Base-by-base conservation (phyloP, 2,797 vertebrate genomes). In the Gobionotothen gibberifrons region DNA sequence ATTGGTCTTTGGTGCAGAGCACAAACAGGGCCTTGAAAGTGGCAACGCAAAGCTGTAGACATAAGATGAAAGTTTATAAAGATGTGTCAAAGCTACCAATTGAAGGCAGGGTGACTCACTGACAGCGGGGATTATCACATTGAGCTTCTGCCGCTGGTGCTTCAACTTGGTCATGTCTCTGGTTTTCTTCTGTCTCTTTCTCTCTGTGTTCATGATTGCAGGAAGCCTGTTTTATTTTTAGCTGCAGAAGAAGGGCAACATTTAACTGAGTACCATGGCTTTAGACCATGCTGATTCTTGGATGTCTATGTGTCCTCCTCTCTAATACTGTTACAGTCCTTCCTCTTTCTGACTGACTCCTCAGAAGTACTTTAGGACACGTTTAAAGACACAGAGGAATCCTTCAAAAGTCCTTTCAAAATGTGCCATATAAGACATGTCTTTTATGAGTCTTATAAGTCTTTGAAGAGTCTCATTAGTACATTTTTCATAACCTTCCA, bases 1-100 rank as follows among this genome's bases (percentile, higher is more conserved):
- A 93, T 93, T 93, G 89, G 88, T 88, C 73, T 85, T 84, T 79
- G 77, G 76, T 87, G 76, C 48, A 0, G 47, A 11, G 70, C 42
- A 40, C 65, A 83, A 79, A 84, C 47, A 42, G 46, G 73, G 62
- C 59, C 66, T 86, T 84, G 36, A 83, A 80, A 74, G 79, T 49
- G 58, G 69, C 32, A 16, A 21, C 11, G 44, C 59, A 15, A 56
- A 59, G 73, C 71, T 53, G 61, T 15, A 69, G 79, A 56, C 78
- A 69, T 4, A 22, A 69, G 76, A 85, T 84, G 58, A 72, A 74
- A 42, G 78, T 84, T 87, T 85, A 19, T 84, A 56, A 77, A 83
- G 61, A 66, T 52, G 74, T 60, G 71, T 76, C 56, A 58, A 15
- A 71, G 75, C 60, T 39, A 51, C 32, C 63, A 22, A 13, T 40